Evolutionary conservation across 2,113 vertebrate genomes (phyloP).

Genomic region (Sceloporus undulatus): DNA sequence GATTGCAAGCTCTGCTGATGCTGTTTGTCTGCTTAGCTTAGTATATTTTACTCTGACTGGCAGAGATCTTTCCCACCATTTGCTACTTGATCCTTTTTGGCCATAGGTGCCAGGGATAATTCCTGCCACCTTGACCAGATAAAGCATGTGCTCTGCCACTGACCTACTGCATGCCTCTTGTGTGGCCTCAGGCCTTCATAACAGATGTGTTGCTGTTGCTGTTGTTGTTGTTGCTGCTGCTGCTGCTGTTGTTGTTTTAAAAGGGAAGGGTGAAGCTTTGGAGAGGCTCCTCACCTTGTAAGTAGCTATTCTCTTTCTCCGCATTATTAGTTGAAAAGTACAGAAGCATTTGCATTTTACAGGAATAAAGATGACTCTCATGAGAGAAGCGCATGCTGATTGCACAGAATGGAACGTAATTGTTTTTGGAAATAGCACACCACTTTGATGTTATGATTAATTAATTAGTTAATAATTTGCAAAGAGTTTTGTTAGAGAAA

Average conservation of each 20-base stretch:
- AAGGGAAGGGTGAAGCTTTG: background rate
- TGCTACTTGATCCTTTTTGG: no score
- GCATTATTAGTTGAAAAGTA: background rate
- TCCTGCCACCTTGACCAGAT: no score
- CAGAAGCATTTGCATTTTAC: background rate
- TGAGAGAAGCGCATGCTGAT: background rate
- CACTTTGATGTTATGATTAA: background rate
- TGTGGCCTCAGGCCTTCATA: background rate
- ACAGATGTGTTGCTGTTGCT: no score
- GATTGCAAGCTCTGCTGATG: no score
- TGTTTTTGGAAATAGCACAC: background rate
- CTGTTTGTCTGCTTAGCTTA: no score
- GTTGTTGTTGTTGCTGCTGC: no score
- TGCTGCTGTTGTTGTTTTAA: no score
- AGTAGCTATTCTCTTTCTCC: background rate
- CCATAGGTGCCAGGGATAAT: no score
- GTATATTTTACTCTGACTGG: no score
- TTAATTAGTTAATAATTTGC: slow-evolving; percentile 10
- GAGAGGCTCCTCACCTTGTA: background rate
- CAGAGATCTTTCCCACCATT: no score
- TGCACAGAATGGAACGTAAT: background rate
- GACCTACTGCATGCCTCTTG: background rate
- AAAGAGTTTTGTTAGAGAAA: background rate
- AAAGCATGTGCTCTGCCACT: background rate
- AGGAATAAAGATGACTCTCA: background rate